Evolutionary conservation across 2,797 vertebrate genomes (phyloP).

Genomic region (Steatocranus sp.): DNA sequence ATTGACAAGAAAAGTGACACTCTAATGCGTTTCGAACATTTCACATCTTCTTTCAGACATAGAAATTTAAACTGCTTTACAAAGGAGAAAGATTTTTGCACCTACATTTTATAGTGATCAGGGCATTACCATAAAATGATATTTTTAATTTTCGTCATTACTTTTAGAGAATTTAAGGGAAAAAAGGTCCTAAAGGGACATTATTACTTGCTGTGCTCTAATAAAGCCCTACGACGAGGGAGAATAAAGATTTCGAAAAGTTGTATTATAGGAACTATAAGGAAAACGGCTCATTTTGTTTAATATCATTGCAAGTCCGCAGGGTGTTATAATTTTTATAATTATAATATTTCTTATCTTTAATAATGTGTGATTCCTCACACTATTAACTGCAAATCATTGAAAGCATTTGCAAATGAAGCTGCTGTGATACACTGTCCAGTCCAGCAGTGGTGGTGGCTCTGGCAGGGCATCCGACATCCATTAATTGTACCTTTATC

Average conservation of each 20-base stretch:
- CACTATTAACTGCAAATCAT: constrained; percentile 1
- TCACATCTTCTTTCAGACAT: neutral
- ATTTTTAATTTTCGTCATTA: neutral
- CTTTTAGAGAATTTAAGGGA: neutral
- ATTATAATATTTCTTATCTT: constrained; percentile 3
- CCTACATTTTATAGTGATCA: neutral
- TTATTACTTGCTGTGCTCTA: neutral
- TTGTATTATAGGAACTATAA: neutral
- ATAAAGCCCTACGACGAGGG: rapidly evolving
- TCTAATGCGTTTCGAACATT: neutral
- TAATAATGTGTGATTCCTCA: neutral
- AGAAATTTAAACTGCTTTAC: neutral
- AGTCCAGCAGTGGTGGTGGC: constrained; percentile 17
- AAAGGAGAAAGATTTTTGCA: neutral
- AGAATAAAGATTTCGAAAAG: neutral
- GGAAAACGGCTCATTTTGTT: neutral
- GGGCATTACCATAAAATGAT: neutral
- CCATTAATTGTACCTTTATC: neutral
- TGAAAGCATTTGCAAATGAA: neutral
- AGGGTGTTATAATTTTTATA: neutral
- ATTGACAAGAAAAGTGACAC: neutral
- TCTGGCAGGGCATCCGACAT: neutral
- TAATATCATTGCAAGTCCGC: neutral
- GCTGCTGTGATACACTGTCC: neutral
- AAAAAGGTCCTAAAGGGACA: neutral